Evolutionary conservation across 2,888 invertebrate genomes (phyloP).

Genomic region (Uloborus plumipes): DNA sequence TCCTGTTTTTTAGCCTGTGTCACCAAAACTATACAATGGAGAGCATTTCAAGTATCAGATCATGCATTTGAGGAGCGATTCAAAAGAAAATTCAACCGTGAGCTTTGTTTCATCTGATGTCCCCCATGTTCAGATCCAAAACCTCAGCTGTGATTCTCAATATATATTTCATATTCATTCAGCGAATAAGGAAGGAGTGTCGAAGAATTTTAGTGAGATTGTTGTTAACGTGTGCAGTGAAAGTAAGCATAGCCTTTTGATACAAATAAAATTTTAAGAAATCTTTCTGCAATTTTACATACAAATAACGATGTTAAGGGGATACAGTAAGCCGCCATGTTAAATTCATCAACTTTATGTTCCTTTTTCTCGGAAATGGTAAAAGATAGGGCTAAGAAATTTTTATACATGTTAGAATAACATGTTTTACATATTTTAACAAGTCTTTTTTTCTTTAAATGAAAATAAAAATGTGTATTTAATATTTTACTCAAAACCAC

Average conservation of each 20-base stretch:
- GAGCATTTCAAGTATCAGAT: conserved; percentile 43
- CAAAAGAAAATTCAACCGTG: background rate
- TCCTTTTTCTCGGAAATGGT: too few species aligned
- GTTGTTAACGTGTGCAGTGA: conserved; percentile 33
- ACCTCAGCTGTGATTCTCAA: conserved; percentile 30
- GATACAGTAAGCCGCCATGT: too few species aligned
- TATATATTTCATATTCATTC: conserved; percentile 55
- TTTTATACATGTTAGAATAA: too few species aligned
- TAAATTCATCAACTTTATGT: too few species aligned
- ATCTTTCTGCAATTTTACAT: too few species aligned
- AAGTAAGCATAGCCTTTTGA: conserved; percentile 20
- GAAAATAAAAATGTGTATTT: too few species aligned
- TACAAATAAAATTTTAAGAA: too few species aligned
- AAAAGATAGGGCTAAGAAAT: too few species aligned
- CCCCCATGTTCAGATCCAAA: conserved; percentile 24
- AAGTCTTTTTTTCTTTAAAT: too few species aligned
- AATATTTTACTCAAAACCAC: too few species aligned
- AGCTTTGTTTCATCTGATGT: conserved; percentile 5
- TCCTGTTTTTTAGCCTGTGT: conserved; percentile 26
- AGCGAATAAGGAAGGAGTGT: conserved; percentile 54
- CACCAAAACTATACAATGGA: conserved; percentile 37
- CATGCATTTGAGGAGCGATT: conserved; percentile 7
- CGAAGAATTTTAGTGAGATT: conserved; percentile 25
- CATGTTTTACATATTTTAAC: too few species aligned
- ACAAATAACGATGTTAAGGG: too few species aligned